Conservation (phyloP, 53 echinoderm and acorn worm species). For the Mesocentrotus franciscanus region DNA sequence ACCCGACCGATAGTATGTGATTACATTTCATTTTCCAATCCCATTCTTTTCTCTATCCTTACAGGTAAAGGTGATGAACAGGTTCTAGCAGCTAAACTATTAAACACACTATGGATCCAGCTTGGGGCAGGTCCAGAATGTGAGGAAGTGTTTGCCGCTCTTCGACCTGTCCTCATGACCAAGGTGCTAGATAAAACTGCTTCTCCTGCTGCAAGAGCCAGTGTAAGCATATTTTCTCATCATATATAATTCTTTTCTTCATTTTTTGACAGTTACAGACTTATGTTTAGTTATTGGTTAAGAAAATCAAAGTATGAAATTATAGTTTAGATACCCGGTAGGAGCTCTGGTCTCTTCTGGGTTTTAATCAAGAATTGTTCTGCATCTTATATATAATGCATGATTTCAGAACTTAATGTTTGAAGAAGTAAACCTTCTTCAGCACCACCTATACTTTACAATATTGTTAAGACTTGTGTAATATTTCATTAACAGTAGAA, state of each 20-base stretch:
- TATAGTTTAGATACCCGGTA: not conserved
- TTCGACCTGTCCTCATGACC: slow-evolving; percentile 77
- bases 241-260: not conserved
- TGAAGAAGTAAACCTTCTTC: no score
- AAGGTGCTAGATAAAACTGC: slow-evolving; percentile 83
- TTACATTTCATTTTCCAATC: not conserved
- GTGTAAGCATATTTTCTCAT: slow-evolving; percentile 71
- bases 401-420: no score
- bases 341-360: not conserved
- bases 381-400: no score
- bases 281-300: not conserved
- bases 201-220: slow-evolving; percentile 85
- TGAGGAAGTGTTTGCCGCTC: slow-evolving; percentile 77
- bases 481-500: no score
- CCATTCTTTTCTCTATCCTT: not conserved
- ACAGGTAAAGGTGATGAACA: slow-evolving; percentile 97
- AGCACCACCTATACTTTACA: no score
- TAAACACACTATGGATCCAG: slow-evolving; percentile 82
- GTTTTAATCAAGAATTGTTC: not conserved
- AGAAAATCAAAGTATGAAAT: not conserved
- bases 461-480: no score
- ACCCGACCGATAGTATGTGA: no score
- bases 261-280: not conserved
- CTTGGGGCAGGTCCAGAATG: slow-evolving; percentile 90
- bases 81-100: slow-evolving; percentile 82